Base-by-base conservation (phyloP, 1,140 invertebrate species). In the Pseudomyrmex pallidus region DNA sequence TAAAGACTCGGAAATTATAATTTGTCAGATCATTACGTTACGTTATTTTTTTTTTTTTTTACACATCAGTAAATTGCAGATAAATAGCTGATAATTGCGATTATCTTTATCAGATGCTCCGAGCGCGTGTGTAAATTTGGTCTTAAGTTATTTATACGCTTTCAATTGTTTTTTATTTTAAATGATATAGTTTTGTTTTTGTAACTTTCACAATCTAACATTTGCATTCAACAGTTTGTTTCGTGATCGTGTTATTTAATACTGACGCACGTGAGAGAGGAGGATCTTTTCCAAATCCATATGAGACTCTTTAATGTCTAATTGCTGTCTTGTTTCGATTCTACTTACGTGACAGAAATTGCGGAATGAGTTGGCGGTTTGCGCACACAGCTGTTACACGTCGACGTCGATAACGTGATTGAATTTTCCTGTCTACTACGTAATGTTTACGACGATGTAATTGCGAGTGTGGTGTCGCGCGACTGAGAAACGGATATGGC, bases 401-500 rank as follows among this genome's bases (percentile, higher is more conserved):
- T 70, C 74, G 52, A 78, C 64, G 64, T 78, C 76, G 76, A 80
- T 80, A 80, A 80, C 66, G 66, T 80, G 76, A 80, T 80, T 80
- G 76, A 80, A 80, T 80, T 80, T 80, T 80, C 76, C 66, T 80
- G 76, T 52, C 52, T 72, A 50, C 66, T 80, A 80, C 76, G 56
- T 80, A 80, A 80, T 61, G 72, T 48, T 50, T 20, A 13, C 54
- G 20, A 44, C 57, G 66, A 70, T 59, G 76, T 80, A 80, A 80
- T 77, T 80, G 61, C 46, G 12, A 64, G 15, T 44, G 22, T 35
- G 62, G 50, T 13, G 35, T 35, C 35, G 35, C 17, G 35, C 74
- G 52, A 44, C 13, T 46, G 9, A 62, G 22, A 70, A 80, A 70
- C 20, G 66, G 64, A 78, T 68, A 15, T 48, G 25, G 17, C 17